Evolutionary conservation across 1,140 invertebrate species (phyloP).

Genomic region (Anadara kagoshimensis): DNA sequence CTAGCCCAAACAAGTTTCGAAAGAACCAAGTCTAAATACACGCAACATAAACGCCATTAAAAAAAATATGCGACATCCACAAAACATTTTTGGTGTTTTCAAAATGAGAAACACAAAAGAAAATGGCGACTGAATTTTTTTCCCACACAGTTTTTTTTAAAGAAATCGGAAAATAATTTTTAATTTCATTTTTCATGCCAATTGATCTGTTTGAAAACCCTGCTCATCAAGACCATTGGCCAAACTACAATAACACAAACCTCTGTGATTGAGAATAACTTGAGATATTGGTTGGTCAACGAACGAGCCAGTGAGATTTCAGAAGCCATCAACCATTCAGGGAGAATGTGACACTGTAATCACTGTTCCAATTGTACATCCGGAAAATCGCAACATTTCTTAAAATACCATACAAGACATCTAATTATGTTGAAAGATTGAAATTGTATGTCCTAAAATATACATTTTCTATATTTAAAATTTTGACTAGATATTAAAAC

Average conservation of each 20-base stretch:
- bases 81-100: too few relatives aligned
- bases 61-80: too few relatives aligned
- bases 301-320: constrained; percentile 69
- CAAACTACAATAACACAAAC: constrained; percentile 66
- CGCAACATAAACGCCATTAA: too few relatives aligned
- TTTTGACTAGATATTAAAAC: neutral
- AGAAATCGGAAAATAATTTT: neutral
- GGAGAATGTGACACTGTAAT: constrained; percentile 47
- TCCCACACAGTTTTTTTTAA: constrained; percentile 10
- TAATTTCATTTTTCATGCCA: neutral
- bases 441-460: neutral
- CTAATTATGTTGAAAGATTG: neutral
- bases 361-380: neutral
- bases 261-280: constrained; percentile 65
- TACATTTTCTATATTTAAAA: neutral
- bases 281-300: constrained; percentile 72
- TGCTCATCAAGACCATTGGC: constrained; percentile 61
- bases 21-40: too few relatives aligned
- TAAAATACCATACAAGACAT: neutral
- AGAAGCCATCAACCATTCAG: constrained; percentile 65
- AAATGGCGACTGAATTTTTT: constrained; percentile 11
- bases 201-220: constrained; percentile 6
- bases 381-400: neutral
- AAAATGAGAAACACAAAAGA: neutral
- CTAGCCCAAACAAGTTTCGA: too few relatives aligned